Conservation (phyloP, 2,113 vertebrate species). For the Nyctibius bracteatus region DNA sequence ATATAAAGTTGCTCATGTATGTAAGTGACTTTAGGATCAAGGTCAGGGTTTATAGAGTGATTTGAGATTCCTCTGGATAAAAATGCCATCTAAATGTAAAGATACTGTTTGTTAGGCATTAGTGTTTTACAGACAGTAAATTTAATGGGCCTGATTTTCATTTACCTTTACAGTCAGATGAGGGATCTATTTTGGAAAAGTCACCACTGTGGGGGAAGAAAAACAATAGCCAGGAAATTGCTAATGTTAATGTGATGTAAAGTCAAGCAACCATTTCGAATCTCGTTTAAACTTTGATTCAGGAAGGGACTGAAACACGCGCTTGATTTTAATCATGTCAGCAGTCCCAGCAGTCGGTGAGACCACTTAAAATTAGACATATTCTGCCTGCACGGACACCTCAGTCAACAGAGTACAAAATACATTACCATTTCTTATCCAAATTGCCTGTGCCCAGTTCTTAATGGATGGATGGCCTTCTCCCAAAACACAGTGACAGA, state of each 20-base stretch:
- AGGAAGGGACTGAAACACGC: slow-evolving; percentile 37
- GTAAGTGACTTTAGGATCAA: slow-evolving; percentile 2
- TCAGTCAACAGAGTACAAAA: slow-evolving; percentile 50
- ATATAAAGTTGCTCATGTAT: neutral
- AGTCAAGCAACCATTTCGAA: slow-evolving; percentile 61
- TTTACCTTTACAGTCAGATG: slow-evolving; percentile 56
- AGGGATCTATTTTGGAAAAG: slow-evolving; percentile 62
- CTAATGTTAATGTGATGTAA: slow-evolving; percentile 59
- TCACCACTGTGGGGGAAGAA: slow-evolving; percentile 55
- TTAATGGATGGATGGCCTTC: slow-evolving; percentile 51
- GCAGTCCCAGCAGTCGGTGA: slow-evolving; percentile 24
- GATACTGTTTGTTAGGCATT: slow-evolving; percentile 59
- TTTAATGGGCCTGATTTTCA: slow-evolving; percentile 58
- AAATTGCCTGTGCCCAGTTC: neutral
- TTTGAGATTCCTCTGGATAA: slow-evolving; percentile 53
- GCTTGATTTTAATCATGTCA: slow-evolving; percentile 59
- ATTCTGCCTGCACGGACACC: neutral
- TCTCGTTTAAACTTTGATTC: slow-evolving; percentile 58
- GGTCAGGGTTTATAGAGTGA: slow-evolving; percentile 33
- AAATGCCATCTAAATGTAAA: slow-evolving; percentile 66
- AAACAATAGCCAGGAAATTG: slow-evolving; percentile 64
- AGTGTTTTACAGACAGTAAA: slow-evolving; percentile 63
- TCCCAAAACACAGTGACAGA: neutral
- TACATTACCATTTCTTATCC: neutral
- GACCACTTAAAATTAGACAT: neutral